phyloP scores from a whole-genome alignment of 2,888 invertebrate genomes.

The Cordilura impudica region DNA sequence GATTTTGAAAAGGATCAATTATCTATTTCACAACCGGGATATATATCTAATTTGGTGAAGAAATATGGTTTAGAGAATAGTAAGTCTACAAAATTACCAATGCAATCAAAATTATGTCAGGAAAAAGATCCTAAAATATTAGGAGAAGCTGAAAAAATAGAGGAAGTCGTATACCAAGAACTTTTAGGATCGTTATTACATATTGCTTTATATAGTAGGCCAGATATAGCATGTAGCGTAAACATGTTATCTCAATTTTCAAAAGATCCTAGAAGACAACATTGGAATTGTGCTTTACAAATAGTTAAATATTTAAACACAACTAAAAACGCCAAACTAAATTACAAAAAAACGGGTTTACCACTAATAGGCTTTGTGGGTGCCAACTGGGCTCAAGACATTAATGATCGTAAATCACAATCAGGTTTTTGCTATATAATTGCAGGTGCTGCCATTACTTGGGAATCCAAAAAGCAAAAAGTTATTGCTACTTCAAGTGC shows the following conservation, averaged over 20 bases:
- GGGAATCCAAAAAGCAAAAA: too few species aligned
- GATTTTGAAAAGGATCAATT: constrained; percentile 5
- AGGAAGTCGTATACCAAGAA: constrained; percentile 42
- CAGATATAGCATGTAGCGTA: constrained; percentile 33
- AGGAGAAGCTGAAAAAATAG: constrained; percentile 39
- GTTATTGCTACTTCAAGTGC: too few species aligned
- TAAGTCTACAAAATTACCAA: constrained; percentile 21
- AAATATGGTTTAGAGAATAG: constrained; percentile 30
- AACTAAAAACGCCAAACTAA: too few species aligned
- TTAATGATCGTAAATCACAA: too few species aligned
- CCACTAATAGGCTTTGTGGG: too few species aligned
- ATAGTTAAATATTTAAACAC: too few species aligned
- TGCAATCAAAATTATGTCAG: constrained; percentile 23
- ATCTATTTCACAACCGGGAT: constrained; percentile 33
- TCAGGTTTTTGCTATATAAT: too few species aligned
- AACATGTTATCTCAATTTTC: constrained; percentile 37
- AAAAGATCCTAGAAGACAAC: constrained; percentile 39
- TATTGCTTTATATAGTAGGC: constrained; percentile 38
- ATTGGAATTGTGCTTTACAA: constrained; percentile 28
- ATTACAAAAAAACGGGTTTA: too few species aligned
- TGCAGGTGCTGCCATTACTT: too few species aligned
- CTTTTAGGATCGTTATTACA: constrained; percentile 37
- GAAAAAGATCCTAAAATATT: constrained; percentile 40
- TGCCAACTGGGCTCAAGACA: too few species aligned
- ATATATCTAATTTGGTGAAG: constrained; percentile 25